phyloP scores from a whole-genome alignment of 2,797 vertebrate genomes.

The Trematomus bernacchii region DNA sequence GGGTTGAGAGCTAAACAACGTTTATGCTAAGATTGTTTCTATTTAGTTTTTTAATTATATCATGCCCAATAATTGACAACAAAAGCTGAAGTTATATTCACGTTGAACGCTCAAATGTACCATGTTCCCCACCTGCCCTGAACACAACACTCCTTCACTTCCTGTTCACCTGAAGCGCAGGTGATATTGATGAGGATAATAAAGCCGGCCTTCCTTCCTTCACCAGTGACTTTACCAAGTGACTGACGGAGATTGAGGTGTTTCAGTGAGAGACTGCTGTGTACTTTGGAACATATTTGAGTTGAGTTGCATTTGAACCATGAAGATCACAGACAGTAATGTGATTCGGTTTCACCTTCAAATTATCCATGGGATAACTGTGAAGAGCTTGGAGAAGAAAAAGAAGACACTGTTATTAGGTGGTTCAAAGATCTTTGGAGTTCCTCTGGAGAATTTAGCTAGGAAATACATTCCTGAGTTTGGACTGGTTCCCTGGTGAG shows the following conservation, averaged over 20 bases:
- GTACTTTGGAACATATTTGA: background rate
- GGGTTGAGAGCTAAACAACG: too few relatives aligned
- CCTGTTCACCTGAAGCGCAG: constrained; percentile 52
- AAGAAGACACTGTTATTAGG: constrained; percentile 41
- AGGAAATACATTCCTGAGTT: constrained; percentile 86
- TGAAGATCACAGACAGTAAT: constrained; percentile 66
- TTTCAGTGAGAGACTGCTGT: background rate
- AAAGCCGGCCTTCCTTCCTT: background rate
- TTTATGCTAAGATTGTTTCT: too few relatives aligned
- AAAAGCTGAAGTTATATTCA: background rate
- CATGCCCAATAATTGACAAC: too few relatives aligned
- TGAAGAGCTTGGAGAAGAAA: constrained; percentile 77
- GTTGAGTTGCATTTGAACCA: background rate
- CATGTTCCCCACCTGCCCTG: constrained; percentile 23
- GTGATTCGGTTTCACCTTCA: constrained; percentile 85
- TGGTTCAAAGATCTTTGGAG: constrained; percentile 88
- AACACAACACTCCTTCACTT: constrained; percentile 52
- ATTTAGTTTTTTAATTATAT: too few relatives aligned
- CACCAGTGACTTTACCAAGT: background rate
- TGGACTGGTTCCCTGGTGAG: constrained; percentile 90
- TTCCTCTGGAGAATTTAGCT: constrained; percentile 83
- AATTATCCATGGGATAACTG: constrained; percentile 84
- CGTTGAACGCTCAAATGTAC: constrained; percentile 1
- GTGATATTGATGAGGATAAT: constrained; percentile 68
- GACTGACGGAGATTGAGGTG: background rate